Percentiles rank a stretch among this genome's conserved stretches.
Evolutionary conservation across 2,888 invertebrate genomes (phyloP).

Genomic region (Drosophila sordidapex): DNA sequence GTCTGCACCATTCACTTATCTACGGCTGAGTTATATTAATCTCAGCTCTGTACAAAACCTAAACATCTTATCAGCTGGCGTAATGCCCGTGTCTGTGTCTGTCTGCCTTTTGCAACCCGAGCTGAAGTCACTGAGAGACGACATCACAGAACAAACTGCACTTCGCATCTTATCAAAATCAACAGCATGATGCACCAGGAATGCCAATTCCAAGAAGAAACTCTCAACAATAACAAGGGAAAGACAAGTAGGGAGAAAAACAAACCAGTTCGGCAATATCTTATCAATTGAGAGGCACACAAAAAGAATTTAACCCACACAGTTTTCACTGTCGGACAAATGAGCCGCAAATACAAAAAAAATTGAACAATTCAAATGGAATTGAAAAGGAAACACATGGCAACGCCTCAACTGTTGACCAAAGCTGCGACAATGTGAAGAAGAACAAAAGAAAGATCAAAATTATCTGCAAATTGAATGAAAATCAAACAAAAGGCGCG

Average conservation of each 20-base stretch:
- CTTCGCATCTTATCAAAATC: slow-evolving; percentile 53
- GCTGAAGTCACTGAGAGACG: slow-evolving; percentile 24
- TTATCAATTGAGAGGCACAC: slow-evolving; percentile 41
- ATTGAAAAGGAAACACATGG: slow-evolving; percentile 33
- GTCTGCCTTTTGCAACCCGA: slow-evolving; percentile 64
- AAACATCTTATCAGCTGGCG: slow-evolving; percentile 37
- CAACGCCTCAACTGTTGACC: slow-evolving; percentile 18
- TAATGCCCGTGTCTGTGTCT: slow-evolving; percentile 20
- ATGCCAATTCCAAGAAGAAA: slow-evolving; percentile 49
- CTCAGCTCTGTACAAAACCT: slow-evolving; percentile 1
- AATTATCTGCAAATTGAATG: slow-evolving; percentile 69
- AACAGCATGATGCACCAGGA: slow-evolving; percentile 42
- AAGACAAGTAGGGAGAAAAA: slow-evolving; percentile 13
- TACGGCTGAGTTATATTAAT: slow-evolving; percentile 9
- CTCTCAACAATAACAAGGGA: slow-evolving; percentile 3
- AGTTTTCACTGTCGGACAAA: slow-evolving; percentile 37
- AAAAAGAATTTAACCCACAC: slow-evolving; percentile 6
- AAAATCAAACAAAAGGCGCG: slow-evolving; percentile 58
- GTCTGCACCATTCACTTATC: slow-evolving; percentile 48
- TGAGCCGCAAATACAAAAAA: slow-evolving; percentile 48
- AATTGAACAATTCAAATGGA: slow-evolving; percentile 63
- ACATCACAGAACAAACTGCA: slow-evolving; percentile 8
- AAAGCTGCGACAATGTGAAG: slow-evolving; percentile 40
- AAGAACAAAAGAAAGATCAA: slow-evolving; percentile 19
- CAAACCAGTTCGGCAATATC: slow-evolving; percentile 36